These are phyloP conservation scores for Salvelinus fontinalis DNA, from an alignment of 2,113 vertebrate species.

Conservation along the genomic window DNA sequence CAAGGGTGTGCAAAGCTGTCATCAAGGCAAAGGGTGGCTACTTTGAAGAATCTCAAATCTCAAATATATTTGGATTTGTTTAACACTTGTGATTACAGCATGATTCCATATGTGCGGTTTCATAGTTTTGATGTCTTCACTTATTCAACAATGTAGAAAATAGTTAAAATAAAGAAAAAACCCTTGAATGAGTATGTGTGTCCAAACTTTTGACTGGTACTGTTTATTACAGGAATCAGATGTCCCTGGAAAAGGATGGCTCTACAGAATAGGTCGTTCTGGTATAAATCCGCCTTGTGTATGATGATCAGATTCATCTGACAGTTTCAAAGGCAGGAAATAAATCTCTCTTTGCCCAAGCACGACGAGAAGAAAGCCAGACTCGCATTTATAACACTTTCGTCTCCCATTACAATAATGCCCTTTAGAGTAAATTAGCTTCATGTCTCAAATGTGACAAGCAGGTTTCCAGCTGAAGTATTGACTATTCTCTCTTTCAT, in stretches of 20 bases:
- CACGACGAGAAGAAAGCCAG: slow-evolving; percentile 23
- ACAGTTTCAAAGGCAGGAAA: slow-evolving; percentile 23
- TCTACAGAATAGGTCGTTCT: background rate
- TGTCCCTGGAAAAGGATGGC: background rate
- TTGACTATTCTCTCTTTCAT: slow-evolving; percentile 42
- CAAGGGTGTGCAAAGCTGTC: too few species aligned
- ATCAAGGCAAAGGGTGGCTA: too few species aligned
- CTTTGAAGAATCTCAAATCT: too few species aligned
- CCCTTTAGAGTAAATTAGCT: slow-evolving; percentile 60
- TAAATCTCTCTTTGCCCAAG: slow-evolving; percentile 38
- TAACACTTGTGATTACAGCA: too few species aligned
- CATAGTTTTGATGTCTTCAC: too few species aligned
- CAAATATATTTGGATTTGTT: too few species aligned
- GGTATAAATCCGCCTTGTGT: slow-evolving; percentile 7
- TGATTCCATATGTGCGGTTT: too few species aligned
- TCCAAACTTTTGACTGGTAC: too few species aligned
- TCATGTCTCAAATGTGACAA: slow-evolving; percentile 63
- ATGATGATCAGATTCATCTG: slow-evolving; percentile 4
- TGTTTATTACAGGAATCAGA: background rate
- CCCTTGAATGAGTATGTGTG: too few species aligned
- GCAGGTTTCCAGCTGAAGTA: slow-evolving; percentile 46
- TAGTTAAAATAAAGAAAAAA: too few species aligned
- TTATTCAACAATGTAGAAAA: too few species aligned
- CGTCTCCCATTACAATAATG: slow-evolving; percentile 55
- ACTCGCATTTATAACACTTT: slow-evolving; percentile 51